Evolutionary conservation across 2,888 invertebrate species (phyloP).

Genomic region (Ectemnius continuus): DNA sequence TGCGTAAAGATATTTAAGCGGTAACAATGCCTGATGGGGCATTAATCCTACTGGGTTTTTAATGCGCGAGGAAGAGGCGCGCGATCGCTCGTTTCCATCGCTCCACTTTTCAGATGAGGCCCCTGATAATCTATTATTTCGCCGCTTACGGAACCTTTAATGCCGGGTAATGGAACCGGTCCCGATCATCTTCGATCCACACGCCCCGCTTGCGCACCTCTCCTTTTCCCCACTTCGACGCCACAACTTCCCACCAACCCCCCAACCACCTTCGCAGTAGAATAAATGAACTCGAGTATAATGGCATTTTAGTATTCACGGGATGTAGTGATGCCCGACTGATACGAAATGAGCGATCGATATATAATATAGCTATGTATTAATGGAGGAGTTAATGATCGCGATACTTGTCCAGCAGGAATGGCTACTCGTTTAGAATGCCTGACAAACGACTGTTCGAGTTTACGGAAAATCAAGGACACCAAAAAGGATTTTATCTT

Average conservation of each 20-base stretch:
- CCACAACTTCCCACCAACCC: no score
- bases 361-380: not conserved
- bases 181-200: constrained; percentile 11
- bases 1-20: constrained; percentile 21
- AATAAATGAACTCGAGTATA: not conserved
- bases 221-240: no score
- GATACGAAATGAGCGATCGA: not conserved
- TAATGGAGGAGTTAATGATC: not conserved
- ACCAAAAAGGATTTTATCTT: constrained; percentile 53
- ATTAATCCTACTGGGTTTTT: constrained; percentile 41
- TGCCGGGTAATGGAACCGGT: constrained; percentile 14
- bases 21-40: constrained; percentile 36
- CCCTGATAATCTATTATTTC: constrained; percentile 39
- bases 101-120: constrained; percentile 48
- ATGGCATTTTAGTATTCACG: not conserved
- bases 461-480: constrained; percentile 38
- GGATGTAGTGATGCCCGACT: not conserved
- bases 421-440: not conserved
- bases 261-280: no score
- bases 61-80: constrained; percentile 19
- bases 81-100: constrained; percentile 40
- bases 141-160: constrained; percentile 11
- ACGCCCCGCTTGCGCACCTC: no score
- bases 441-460: constrained; percentile 24
- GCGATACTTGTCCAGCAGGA: not conserved